Base-by-base conservation (phyloP, 2,888 invertebrate genomes). In the Drosophila neonasuta region DNA sequence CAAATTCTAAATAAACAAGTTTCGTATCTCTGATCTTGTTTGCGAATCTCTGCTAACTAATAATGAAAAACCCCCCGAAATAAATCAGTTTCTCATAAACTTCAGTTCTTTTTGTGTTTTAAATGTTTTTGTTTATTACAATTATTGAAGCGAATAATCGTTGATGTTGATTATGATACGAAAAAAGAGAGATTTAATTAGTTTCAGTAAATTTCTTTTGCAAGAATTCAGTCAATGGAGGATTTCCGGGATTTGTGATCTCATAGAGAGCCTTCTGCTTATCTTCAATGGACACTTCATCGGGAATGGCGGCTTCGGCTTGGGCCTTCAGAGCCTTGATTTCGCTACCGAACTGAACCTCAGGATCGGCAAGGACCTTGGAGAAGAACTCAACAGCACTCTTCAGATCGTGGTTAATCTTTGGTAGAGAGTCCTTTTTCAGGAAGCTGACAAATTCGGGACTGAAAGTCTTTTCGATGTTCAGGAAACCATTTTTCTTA, bases 141-240 rank as follows among this genome's bases (percentile, higher is more conserved):
- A 44, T 41, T 63, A 57, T n/a, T 52, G 51, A 45, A 48, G 39
- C 42, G 30, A 39, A 50, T 45, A 57, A 63, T 45, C 45, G 48
- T 17, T 55, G 24, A 46, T 49, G 52, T 17, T 55, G 13, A 42
- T 49, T 48, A 44, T 49, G 29, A 46, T 56, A 46, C 11, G 29
- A 32, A 54, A 44, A 8, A 52, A 41, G 7, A 46, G 46, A 42
- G 36, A 54, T 36, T 72, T 80, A 87, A 55, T 73, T 79, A 20
- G 69, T 63, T 70, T 87, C 86, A 34, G 74, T 61, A 55, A 74
- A 83, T 66, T 88, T 88, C 71, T 71, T 68, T 36, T 79, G 79
- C 67, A 88, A 65, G 63, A 68, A 88, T 24, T 79, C 77, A 36
- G 67, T 77, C 59, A 88, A 48, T 24, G 83, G 75, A 0, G 54